These are phyloP conservation scores for Hofmannophila pseudospretella DNA, from an alignment of 2,888 invertebrate species.

Conservation along the genomic window DNA sequence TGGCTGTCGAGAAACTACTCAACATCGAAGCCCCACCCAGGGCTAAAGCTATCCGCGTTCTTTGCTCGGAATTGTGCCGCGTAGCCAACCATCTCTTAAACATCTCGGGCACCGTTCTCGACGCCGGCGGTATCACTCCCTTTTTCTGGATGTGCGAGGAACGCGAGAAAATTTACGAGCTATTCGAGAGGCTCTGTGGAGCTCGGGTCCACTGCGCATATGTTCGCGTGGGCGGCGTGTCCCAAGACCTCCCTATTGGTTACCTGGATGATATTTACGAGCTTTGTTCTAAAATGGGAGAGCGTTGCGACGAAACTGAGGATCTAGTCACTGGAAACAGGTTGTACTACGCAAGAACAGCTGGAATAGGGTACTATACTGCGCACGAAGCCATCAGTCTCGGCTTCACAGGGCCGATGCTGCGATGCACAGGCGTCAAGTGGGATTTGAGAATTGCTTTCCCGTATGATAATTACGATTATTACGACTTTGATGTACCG, in stretches of 20 bases:
- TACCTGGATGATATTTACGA: constrained; percentile 88
- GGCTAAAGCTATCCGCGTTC: constrained; percentile 87
- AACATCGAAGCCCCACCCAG: constrained; percentile 86
- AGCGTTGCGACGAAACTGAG: constrained; percentile 90
- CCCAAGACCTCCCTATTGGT: constrained; percentile 77
- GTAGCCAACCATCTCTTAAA: constrained; percentile 89
- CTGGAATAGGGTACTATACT: constrained; percentile 83
- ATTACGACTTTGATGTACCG: constrained; percentile 90
- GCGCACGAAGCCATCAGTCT: constrained; percentile 87
- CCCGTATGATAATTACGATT: constrained; percentile 91
- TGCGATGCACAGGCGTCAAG: constrained; percentile 89
- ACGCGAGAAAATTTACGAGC: constrained; percentile 90
- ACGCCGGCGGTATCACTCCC: constrained; percentile 92
- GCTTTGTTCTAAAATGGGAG: constrained; percentile 80
- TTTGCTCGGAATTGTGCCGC: constrained; percentile 87
- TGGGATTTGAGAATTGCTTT: constrained; percentile 91
- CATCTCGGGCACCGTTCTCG: constrained; percentile 85
- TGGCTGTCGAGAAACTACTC: constrained; percentile 90
- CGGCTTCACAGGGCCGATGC: constrained; percentile 84
- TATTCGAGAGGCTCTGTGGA: constrained; percentile 90
- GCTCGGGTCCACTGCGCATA: constrained; percentile 91
- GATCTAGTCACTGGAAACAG: constrained; percentile 87
- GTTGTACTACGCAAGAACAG: constrained; percentile 80
- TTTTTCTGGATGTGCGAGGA: constrained; percentile 96
- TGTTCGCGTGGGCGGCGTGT: constrained; percentile 89